Percentiles rank a stretch among this genome's conserved stretches.
Evolutionary conservation across 23 tunicate genomes (phyloP).

Genomic region (Oikopleura vanhoeffeni): DNA sequence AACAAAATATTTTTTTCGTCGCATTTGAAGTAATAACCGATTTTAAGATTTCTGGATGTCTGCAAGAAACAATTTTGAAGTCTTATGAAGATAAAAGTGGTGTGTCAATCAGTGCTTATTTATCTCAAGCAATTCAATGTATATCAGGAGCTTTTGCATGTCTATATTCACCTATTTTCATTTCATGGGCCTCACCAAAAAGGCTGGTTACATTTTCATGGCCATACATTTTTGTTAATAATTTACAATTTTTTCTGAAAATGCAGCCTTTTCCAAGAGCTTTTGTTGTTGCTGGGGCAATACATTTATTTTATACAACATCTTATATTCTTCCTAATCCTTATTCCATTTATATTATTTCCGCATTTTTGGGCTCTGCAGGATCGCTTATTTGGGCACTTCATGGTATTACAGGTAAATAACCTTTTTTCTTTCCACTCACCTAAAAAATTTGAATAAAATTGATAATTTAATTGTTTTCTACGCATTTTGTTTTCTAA

Average conservation of each 20-base stretch:
- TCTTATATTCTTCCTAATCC: neutral
- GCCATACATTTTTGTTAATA: too few relatives aligned
- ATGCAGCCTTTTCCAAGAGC: too few relatives aligned
- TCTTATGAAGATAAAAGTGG: neutral
- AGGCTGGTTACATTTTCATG: too few relatives aligned
- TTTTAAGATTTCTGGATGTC: neutral
- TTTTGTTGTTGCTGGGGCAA: neutral
- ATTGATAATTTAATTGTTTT: too few relatives aligned
- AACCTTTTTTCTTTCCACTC: too few relatives aligned
- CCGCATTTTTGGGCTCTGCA: neutral
- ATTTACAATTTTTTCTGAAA: too few relatives aligned
- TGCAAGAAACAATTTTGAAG: conserved; percentile 6
- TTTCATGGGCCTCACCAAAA: neutral
- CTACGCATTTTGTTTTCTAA: too few relatives aligned
- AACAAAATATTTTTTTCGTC: too few relatives aligned
- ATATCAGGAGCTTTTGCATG: conserved; percentile 12
- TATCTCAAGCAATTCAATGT: neutral
- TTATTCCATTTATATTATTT: neutral
- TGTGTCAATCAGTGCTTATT: neutral
- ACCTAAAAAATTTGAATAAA: too few relatives aligned
- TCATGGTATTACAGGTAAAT: conserved; percentile 9
- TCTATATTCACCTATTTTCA: neutral
- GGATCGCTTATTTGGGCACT: neutral
- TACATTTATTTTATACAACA: neutral
- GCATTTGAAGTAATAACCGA: neutral